Evolutionary conservation across 2,113 vertebrate species (phyloP).

Genomic region (Orientallactaga bullata): DNA sequence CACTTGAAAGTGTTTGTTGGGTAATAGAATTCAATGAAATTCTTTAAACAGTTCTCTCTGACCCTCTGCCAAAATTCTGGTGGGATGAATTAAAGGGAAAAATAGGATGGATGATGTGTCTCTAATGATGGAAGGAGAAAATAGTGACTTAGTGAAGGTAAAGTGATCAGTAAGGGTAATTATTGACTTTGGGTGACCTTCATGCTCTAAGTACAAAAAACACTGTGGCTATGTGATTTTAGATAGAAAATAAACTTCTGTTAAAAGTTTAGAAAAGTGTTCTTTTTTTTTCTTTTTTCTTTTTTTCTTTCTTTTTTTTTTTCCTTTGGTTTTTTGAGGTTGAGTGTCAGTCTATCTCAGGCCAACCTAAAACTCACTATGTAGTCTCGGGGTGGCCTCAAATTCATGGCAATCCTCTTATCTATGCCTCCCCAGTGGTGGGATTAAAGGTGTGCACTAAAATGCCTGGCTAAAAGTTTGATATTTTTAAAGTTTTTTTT

Average conservation of each 20-base stretch:
- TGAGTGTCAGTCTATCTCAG: too few species aligned
- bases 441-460: too few species aligned
- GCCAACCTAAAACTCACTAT: too few species aligned
- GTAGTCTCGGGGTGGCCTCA: too few species aligned
- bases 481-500: too few species aligned
- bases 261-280: background rate
- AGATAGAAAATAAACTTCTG: constrained; percentile 40
- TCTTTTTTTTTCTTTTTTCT: too few species aligned
- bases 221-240: background rate
- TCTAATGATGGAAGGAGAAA: constrained; percentile 33
- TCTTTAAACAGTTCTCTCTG: constrained; percentile 41
- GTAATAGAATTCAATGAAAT: constrained; percentile 52
- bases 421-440: too few species aligned
- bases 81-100: constrained; percentile 12
- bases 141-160: constrained; percentile 16
- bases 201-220: constrained; percentile 2
- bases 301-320: too few species aligned
- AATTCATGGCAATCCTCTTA: too few species aligned
- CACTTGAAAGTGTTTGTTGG: constrained; percentile 44
- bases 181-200: constrained; percentile 13
- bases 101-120: background rate
- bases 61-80: constrained; percentile 52
- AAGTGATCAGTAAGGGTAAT: constrained; percentile 56
- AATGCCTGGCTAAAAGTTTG: background rate
- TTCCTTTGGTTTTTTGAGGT: background rate